phyloP scores from a whole-genome alignment of 2,113 vertebrate species.

The Miniopterus natalensis region DNA sequence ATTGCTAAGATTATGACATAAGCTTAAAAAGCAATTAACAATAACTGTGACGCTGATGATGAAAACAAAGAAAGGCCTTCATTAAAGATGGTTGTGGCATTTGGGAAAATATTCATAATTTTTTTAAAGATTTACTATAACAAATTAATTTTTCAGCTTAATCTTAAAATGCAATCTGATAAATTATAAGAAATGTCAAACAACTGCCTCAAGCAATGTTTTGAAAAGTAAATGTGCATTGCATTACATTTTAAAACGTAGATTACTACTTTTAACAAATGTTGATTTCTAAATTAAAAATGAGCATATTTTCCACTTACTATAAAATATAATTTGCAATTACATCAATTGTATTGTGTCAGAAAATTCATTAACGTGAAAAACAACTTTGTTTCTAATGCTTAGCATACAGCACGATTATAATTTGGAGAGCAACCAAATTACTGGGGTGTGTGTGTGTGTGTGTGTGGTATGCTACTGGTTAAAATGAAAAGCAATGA shows the following conservation, averaged over 20 bases:
- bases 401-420: constrained; percentile 45
- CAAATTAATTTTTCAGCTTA: constrained; percentile 83
- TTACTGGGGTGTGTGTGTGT: not conserved
- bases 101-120: constrained; percentile 71
- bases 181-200: constrained; percentile 84
- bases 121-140: constrained; percentile 80
- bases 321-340: constrained; percentile 81
- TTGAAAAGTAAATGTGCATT: constrained; percentile 86
- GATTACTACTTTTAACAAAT: constrained; percentile 85
- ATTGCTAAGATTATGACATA: constrained; percentile 75
- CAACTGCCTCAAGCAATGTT: constrained; percentile 78
- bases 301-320: constrained; percentile 79
- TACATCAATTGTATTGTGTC: constrained; percentile 78
- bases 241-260: constrained; percentile 81
- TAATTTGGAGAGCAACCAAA: constrained; percentile 63
- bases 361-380: constrained; percentile 76
- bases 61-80: constrained; percentile 73
- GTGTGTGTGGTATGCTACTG: not conserved
- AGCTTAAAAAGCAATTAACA: constrained; percentile 79
- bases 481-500: constrained; percentile 56
- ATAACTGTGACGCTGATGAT: constrained; percentile 66
- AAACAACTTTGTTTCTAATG: constrained; percentile 75
- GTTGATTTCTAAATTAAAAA: constrained; percentile 83
- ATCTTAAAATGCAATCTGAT: constrained; percentile 84
- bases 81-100: not conserved